Base-by-base conservation (phyloP, 1,140 invertebrate species). In the Dreissena polymorpha region DNA sequence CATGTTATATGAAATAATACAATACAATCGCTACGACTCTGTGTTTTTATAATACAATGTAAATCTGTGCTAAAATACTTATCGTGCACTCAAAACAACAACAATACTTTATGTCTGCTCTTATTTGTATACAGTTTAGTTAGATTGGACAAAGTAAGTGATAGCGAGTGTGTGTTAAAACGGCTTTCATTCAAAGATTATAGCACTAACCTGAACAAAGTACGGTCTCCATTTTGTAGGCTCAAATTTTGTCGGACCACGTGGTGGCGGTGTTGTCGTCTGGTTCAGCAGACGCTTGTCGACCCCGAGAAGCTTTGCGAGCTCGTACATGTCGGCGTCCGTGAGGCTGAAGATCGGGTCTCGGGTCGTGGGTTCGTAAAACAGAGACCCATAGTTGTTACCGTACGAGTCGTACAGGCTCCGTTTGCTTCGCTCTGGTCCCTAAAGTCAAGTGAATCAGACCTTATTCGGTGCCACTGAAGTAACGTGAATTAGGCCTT, bases 201-300 rank as follows among this genome's bases (percentile, higher is more conserved):
- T 39, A 39, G 12, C 6, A 60, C 57, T 3, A 18, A 60, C 57
- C 57, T 60, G 16, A 2, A 60, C 57, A 60, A 60, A 60, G 57
- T 60, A 60, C 14, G 18, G 64, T n/a, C 65, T 76, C 74, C 74
- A 77, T 50, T 77, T 77, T 12, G 18, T 7, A 8, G 74, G 74
- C 18, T 77, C 74, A 23, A 51, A 77, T 50, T 50, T 50, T 6
- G 74, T 77, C 18, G 74, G 74, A 14, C 74, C 74, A 16, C 39
- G 8, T 21, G 57, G 49, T 12, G 27, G 63, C 5, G 74, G 74
- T 53, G 74, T 23, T 6, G 74, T 53, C 21, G 74, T 0, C 25
- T 65, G 64, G 25, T 77, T 67, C 23, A 18, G 53, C 49, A 77
- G 65, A 5, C 74, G 63, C 25, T 77, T 67, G 18, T 77, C 74